Conservation (phyloP, 2,797 vertebrate genomes). For the Falco biarmicus region DNA sequence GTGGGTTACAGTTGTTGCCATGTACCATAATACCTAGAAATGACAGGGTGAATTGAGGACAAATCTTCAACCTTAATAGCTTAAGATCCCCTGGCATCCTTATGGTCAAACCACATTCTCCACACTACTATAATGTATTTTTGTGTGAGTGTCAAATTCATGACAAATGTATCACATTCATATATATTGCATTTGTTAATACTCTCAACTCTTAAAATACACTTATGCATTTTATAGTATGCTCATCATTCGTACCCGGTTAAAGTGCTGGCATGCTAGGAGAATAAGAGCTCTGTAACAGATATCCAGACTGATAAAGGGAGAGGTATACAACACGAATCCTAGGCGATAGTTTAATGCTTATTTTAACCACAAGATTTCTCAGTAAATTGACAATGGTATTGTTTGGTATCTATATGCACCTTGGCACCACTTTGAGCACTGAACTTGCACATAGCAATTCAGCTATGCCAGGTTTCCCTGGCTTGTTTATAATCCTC, state of each 20-base stretch:
- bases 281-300: background rate
- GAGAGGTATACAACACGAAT: background rate
- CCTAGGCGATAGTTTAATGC: background rate
- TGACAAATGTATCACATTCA: background rate
- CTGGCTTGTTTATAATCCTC: background rate
- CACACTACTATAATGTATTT: background rate
- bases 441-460: background rate
- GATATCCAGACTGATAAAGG: background rate
- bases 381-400: background rate
- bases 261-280: background rate
- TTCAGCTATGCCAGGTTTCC: background rate
- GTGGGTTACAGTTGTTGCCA: constrained; percentile 15
- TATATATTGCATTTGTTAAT: constrained; percentile 15
- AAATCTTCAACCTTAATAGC: constrained; percentile 49
- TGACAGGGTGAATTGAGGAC: constrained; percentile 59
- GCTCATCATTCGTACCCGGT: background rate
- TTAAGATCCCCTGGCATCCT: constrained; percentile 19
- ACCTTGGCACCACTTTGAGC: background rate
- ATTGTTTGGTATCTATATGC: background rate
- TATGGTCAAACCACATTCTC: constrained; percentile 12
- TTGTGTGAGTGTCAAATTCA: background rate
- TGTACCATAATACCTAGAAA: constrained; percentile 26
- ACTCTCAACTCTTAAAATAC: constrained; percentile 33
- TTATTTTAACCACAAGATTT: background rate
- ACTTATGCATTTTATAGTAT: background rate